Conservation (phyloP, 2,797 vertebrate species). For the Paedocypris micromegethes region DNA sequence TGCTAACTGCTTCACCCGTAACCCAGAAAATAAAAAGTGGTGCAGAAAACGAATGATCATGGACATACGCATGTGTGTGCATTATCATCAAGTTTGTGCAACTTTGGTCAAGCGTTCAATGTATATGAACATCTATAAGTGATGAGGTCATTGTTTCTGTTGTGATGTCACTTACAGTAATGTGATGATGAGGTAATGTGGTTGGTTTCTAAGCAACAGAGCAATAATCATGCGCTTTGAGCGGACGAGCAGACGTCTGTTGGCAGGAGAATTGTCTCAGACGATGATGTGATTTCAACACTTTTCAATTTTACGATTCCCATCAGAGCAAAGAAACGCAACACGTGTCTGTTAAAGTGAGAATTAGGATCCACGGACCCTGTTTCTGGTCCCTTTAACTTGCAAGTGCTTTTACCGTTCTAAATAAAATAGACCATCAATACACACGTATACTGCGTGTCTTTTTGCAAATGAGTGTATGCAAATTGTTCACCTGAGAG, state of each 20-base stretch:
- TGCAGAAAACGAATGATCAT: too few species aligned
- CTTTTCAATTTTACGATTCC: slow-evolving; percentile 1
- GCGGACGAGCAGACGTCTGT: slow-evolving; percentile 12
- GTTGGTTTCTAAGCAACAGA: slow-evolving; percentile 16
- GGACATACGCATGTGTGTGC: too few species aligned
- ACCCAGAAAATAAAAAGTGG: too few species aligned
- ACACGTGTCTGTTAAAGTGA: too few species aligned
- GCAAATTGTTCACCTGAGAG: too few species aligned
- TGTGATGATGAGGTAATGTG: slow-evolving; percentile 14
- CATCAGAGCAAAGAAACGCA: background rate
- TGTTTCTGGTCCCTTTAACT: slow-evolving; percentile 44
- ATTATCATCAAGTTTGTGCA: too few species aligned
- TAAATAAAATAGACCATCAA: background rate
- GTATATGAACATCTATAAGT: background rate
- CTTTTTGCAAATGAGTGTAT: too few species aligned
- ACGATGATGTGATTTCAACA: slow-evolving; percentile 9
- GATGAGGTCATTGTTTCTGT: slow-evolving; percentile 32
- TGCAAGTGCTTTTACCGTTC: slow-evolving; percentile 42
- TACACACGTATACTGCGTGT: too few species aligned
- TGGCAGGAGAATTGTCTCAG: slow-evolving; percentile 2
- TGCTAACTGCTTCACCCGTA: too few species aligned
- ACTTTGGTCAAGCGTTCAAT: slow-evolving; percentile 1
- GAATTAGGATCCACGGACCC: too few species aligned
- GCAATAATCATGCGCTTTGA: slow-evolving; percentile 14
- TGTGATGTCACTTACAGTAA: slow-evolving; percentile 15